Evolutionary conservation across 2,113 vertebrate genomes (phyloP).

Genomic region (Agapornis roseicollis): DNA sequence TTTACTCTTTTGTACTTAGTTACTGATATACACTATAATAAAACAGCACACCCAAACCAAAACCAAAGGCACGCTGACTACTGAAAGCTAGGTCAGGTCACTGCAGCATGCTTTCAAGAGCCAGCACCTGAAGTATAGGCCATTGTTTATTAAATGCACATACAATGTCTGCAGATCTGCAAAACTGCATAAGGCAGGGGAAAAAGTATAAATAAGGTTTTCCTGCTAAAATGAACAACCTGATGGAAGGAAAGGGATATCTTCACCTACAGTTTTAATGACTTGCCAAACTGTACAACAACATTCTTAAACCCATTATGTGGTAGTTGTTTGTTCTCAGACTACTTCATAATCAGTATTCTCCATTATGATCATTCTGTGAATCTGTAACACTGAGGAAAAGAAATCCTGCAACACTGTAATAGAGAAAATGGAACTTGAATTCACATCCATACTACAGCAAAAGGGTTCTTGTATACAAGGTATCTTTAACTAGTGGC

Average conservation of each 20-base stretch:
- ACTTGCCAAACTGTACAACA: not conserved
- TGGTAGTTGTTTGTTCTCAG: not conserved
- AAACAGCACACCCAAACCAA: not conserved
- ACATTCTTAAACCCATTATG: not conserved
- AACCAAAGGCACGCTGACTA: not conserved
- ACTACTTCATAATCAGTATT: not conserved
- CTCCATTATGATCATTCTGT: not conserved
- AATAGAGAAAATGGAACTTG: not conserved
- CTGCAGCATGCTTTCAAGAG: not conserved
- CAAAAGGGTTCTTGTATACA: not conserved
- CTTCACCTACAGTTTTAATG: not conserved
- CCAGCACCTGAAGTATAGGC: not conserved
- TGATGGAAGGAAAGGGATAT: not conserved
- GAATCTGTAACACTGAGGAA: not conserved
- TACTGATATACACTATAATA: not conserved
- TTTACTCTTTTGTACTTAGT: not conserved
- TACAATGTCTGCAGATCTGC: not conserved
- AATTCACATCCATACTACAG: not conserved
- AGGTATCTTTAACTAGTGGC: not conserved
- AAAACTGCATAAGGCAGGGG: not conserved
- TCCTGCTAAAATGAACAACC: not conserved
- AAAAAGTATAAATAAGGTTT: not conserved
- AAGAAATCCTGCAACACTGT: not conserved
- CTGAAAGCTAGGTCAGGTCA: not conserved
- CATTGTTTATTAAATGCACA: not conserved